Conservation (phyloP, 2,888 invertebrate genomes). For the Tachina grossa region DNA sequence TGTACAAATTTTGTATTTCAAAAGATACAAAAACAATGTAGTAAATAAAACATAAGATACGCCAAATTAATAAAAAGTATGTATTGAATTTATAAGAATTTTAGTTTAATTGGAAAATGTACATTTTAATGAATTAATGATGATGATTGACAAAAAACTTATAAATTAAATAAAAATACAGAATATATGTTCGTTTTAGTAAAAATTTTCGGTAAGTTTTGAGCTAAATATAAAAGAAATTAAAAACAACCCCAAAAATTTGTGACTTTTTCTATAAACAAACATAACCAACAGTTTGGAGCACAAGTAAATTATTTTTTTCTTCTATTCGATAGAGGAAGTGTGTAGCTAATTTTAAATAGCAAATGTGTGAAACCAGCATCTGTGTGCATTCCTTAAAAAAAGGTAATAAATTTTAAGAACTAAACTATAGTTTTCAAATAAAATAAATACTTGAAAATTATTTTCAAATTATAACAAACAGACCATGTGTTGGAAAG, state of each 20-base stretch:
- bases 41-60: constrained; percentile 36
- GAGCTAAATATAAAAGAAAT: too few relatives aligned
- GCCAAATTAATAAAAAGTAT: constrained; percentile 19
- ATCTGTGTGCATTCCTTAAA: constrained; percentile 25
- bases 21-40: constrained; percentile 25
- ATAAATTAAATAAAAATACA: constrained; percentile 2
- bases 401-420: constrained; percentile 8
- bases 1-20: neutral
- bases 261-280: too few relatives aligned
- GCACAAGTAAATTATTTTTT: neutral
- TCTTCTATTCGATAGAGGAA: neutral
- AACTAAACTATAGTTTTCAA: constrained; percentile 7
- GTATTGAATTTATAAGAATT: constrained; percentile 57
- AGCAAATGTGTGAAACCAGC: neutral
- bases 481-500: too few relatives aligned
- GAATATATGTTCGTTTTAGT: too few relatives aligned
- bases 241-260: too few relatives aligned
- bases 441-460: neutral
- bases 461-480: too few relatives aligned
- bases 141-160: constrained; percentile 8
- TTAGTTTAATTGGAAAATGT: constrained; percentile 73
- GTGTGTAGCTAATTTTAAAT: constrained; percentile 32
- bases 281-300: neutral
- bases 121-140: constrained; percentile 71
- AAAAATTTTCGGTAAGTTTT: too few relatives aligned